Base-by-base conservation (phyloP, 2,888 invertebrate species). In the Empis stercorea region DNA sequence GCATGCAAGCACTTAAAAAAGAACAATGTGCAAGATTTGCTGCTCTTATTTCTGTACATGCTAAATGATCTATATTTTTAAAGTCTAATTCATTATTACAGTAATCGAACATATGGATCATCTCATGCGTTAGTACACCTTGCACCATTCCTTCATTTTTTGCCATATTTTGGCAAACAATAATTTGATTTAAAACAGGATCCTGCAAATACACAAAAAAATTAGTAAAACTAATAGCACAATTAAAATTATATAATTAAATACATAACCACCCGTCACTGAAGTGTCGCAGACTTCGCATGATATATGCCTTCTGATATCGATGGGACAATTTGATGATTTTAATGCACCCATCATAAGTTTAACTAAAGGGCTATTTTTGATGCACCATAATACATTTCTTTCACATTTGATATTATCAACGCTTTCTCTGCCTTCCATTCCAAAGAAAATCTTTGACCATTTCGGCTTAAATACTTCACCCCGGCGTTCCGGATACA, bases 41-140 rank as follows among this genome's bases (percentile, higher is more conserved):
- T 2, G 95, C 96, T 54, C 95, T 72, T 51, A 96, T 86, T 75
- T 96, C 96, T 0, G 94, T 91, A 61, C 96, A 96, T 0, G 95
- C 95, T 48, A 96, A 68, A 65, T 96, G 96, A 54, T 93, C 85
- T 53, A 92, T 73, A 63, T 95, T 89, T 57, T 78, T 83, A 58
- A 93, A 89, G 68, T 96, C 86, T 47, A 94, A 63, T 42, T 95
- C 79, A 54, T 92, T 87, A 39, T 82, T 78, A 64, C 96, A 96
- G 62, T 80, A 87, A 66, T 96, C 96, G 62, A 92, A 95, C 88
- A 95, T 94, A 65, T 96, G 96, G 42, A 95, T 84, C 78, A 96
- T 79, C 69, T 96, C 96, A 59, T 96, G 96, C 0, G 84, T 80
- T 38, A 96, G 64, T 1, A 92, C 85, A 17, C 83, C 84, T 63